These are phyloP conservation scores for Melinopterus prodromus DNA, from an alignment of 2,888 invertebrate species.

Conservation along the genomic window DNA sequence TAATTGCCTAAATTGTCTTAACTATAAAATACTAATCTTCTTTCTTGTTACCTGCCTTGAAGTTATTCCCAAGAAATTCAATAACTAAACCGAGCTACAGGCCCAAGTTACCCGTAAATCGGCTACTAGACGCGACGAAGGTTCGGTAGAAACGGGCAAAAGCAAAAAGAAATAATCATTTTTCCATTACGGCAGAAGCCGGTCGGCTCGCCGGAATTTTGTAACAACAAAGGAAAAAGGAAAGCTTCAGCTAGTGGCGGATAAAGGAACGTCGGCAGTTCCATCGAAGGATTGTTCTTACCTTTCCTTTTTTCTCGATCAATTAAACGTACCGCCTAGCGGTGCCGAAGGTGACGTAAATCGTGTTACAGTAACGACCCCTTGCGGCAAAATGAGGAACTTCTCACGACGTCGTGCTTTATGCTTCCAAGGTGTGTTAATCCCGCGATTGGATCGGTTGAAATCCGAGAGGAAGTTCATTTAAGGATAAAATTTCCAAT, in stretches of 20 bases:
- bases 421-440: background rate
- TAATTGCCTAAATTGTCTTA: background rate
- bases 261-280: background rate
- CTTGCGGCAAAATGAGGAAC: background rate
- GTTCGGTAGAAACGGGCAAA: background rate
- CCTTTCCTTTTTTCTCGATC: background rate
- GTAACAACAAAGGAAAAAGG: background rate
- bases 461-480: background rate
- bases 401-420: background rate
- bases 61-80: background rate
- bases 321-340: background rate
- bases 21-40: background rate
- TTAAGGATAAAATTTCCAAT: no score
- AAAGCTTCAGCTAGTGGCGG: background rate
- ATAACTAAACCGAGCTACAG: background rate
- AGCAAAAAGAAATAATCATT: slow-evolving; percentile 4
- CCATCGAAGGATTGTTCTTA: background rate
- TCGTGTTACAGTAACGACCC: background rate
- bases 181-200: background rate
- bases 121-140: background rate
- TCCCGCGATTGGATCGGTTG: background rate
- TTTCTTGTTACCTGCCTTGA: background rate
- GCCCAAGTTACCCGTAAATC: background rate
- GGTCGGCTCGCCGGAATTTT: background rate
- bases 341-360: background rate